phyloP scores from a whole-genome alignment of 2,888 invertebrate genomes.

The Trachelus stipa region DNA sequence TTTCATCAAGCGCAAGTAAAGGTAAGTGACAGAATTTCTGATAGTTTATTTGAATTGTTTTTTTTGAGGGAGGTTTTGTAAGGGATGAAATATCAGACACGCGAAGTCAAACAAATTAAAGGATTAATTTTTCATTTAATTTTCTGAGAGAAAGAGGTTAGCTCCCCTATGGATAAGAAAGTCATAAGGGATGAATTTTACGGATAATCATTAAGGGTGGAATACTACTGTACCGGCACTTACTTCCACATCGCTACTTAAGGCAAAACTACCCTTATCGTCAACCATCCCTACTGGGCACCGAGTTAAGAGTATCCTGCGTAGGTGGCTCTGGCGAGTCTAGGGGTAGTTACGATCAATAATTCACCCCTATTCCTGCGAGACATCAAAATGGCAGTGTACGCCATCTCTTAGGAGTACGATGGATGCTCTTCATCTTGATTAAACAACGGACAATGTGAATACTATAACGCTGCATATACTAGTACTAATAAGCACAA shows the following conservation, averaged over 20 bases:
- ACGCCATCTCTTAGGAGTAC: slow-evolving; percentile 57
- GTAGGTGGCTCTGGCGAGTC: slow-evolving; percentile 58
- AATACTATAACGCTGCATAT: background rate
- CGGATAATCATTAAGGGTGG: background rate
- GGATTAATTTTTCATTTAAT: background rate
- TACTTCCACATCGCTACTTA: background rate
- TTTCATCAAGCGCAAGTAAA: background rate
- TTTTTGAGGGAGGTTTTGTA: background rate
- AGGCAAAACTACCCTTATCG: slow-evolving; percentile 26
- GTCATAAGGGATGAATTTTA: background rate
- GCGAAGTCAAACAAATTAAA: background rate
- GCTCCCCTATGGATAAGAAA: background rate
- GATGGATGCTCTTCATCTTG: background rate
- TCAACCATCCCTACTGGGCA: slow-evolving; percentile 9
- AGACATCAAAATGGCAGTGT: slow-evolving; percentile 55
- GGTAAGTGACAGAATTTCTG: background rate
- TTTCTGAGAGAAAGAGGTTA: background rate
- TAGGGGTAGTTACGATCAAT: slow-evolving; percentile 49
- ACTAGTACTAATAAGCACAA: background rate
- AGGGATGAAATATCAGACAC: background rate
- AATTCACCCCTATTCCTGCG: slow-evolving; percentile 37
- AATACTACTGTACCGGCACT: slow-evolving; percentile 1
- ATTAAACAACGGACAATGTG: background rate
- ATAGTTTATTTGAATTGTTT: background rate
- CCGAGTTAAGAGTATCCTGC: slow-evolving; percentile 32